Base-by-base conservation (phyloP, 1,140 invertebrate species). In the Temnothorax nylanderi region DNA sequence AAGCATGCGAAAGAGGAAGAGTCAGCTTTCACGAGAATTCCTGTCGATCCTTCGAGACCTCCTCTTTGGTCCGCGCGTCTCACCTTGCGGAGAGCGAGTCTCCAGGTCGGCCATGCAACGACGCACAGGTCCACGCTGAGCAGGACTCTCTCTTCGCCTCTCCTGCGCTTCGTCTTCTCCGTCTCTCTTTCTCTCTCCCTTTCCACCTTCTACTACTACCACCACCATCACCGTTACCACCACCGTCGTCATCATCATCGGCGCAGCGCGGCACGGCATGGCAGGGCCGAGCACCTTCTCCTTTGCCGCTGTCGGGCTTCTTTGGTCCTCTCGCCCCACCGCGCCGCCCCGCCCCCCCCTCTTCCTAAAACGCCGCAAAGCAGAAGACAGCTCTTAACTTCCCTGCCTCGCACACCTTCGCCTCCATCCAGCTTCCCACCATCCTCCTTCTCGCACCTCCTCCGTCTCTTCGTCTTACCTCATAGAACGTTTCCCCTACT, bases 31-130 rank as follows among this genome's bases (percentile, higher is more conserved):
- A 85, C 91, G 87, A 92, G 84, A 87, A 90, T 91, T 89, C 85
- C 72, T 76, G 74, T 78, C 89, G 90, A 89, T 91, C 89, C 90
- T 91, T 90, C 62, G 89, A 88, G 80, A 75, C 78, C 81, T 91
- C 89, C 91, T 91, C 90, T 93, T 91, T 90, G 90, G 92, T 93
- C 92, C 94, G 94, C 93, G 92, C 93, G 94, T 95, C 94, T 95
- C 94, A 95, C 95, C 95, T 95, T 95, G 93, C 94, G 93, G 93
- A 95, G 94, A 95, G 93, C 92, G 92, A 95, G 94, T 95, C 94
- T 94, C 92, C 93, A 93, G 93, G 93, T 93, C 92, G 92, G 90
- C 91, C 94, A 94, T 94, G 93, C 92, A 94, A 92, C 93, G 89
- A 91, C 91, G 91, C 93, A 91, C 90, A 94, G 94, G 94, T 95